Conservation (phyloP, 2,113 vertebrate genomes). For the Perca fluviatilis region DNA sequence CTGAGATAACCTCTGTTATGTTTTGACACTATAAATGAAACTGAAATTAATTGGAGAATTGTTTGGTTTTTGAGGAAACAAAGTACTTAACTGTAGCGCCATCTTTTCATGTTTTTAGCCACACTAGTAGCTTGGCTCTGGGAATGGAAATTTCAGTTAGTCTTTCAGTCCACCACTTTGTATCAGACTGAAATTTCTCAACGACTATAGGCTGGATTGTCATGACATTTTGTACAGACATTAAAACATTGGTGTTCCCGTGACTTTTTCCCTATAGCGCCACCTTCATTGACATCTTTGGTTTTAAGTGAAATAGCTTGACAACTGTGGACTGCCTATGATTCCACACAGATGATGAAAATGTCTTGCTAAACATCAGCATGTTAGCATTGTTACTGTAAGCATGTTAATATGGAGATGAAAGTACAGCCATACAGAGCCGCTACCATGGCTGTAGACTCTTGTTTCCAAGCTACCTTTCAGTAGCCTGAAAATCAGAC, state of each 20-base stretch:
- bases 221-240: too few relatives aligned
- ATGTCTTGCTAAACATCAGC: background rate
- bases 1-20: too few relatives aligned
- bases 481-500: background rate
- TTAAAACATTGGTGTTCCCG: too few relatives aligned
- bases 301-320: background rate
- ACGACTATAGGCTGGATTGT: background rate
- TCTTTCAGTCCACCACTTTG: background rate
- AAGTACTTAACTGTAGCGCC: background rate
- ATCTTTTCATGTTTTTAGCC: conserved; percentile 4
- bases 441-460: background rate
- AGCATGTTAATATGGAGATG: background rate
- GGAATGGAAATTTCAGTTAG: background rate
- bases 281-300: background rate
- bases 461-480: too few relatives aligned
- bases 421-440: background rate
- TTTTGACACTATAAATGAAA: too few relatives aligned
- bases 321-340: background rate
- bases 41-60: too few relatives aligned
- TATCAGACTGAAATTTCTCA: background rate
- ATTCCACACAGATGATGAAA: background rate
- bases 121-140: background rate
- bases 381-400: background rate
- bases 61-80: background rate
- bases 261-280: too few relatives aligned